A percentile compares a stretch with the other conserved stretches of the same genome.
phyloP scores from a whole-genome alignment of 2,113 vertebrate species.

The Neogale vison region DNA sequence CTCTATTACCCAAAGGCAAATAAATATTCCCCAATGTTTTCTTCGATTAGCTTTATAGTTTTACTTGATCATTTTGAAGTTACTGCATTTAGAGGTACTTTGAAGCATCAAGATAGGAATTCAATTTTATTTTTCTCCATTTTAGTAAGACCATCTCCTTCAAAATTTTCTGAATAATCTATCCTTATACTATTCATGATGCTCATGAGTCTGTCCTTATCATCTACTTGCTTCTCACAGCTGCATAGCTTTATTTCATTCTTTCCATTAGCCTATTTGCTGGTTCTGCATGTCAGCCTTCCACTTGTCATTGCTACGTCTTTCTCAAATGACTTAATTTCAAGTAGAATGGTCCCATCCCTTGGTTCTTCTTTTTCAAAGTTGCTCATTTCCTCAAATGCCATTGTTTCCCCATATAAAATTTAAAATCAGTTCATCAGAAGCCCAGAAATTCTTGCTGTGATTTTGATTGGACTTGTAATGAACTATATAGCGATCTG shows the following conservation, averaged over 20 bases:
- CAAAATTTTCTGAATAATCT: neutral
- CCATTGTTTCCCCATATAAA: neutral
- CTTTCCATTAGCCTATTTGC: neutral
- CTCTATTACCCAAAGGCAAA: neutral
- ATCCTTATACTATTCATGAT: neutral
- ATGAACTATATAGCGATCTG: slow-evolving; percentile 3
- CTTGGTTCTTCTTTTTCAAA: neutral
- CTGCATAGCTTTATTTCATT: neutral
- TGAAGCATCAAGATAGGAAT: neutral
- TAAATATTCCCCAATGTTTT: neutral
- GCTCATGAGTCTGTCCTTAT: neutral
- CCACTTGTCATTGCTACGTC: neutral
- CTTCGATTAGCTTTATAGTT: neutral
- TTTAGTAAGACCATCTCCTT: neutral
- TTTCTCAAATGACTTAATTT: neutral
- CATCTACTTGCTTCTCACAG: neutral
- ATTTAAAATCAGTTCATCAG: slow-evolving; percentile 4
- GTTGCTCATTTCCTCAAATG: neutral
- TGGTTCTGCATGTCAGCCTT: neutral
- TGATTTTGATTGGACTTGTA: neutral
- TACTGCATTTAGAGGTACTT: slow-evolving; percentile 1
- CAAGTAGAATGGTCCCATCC: neutral
- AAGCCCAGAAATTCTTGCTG: neutral
- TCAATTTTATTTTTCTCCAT: neutral
- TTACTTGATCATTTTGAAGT: neutral